Conservation (phyloP, 1,140 invertebrate species). For the Drosophila rufa region DNA sequence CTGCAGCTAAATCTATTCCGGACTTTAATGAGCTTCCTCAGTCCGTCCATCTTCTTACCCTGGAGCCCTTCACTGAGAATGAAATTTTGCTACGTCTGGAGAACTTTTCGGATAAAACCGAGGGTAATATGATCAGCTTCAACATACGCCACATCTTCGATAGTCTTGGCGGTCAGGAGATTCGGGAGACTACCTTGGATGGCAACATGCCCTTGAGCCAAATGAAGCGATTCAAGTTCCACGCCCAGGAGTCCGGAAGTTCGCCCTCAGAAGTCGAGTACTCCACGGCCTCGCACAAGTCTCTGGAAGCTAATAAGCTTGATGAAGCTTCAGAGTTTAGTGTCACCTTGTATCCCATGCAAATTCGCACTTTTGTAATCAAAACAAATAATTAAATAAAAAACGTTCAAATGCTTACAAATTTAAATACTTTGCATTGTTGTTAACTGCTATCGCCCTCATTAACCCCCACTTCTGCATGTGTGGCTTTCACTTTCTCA, state of each 20-base stretch:
- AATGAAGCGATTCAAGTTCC: slow-evolving; percentile 69
- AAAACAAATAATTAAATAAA: not conserved
- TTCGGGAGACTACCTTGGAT: slow-evolving; percentile 74
- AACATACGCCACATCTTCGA: slow-evolving; percentile 64
- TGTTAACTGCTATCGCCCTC: not conserved
- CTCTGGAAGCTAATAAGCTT: slow-evolving; percentile 16
- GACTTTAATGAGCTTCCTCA: slow-evolving; percentile 85
- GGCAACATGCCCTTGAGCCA: slow-evolving; percentile 63
- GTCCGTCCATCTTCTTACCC: slow-evolving; percentile 94
- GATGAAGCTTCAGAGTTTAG: slow-evolving; percentile 61
- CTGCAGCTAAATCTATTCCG: slow-evolving; percentile 6
- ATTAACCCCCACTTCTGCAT: not conserved
- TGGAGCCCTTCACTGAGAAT: slow-evolving; percentile 92
- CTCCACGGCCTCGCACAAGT: slow-evolving; percentile 26
- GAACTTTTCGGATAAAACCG: slow-evolving; percentile 92
- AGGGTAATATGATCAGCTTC: slow-evolving; percentile 87
- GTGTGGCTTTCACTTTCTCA: slow-evolving; percentile 21
- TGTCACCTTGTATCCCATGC: slow-evolving; percentile 71
- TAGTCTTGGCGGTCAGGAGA: slow-evolving; percentile 42
- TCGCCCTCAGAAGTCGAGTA: slow-evolving; percentile 17
- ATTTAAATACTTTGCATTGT: no score
- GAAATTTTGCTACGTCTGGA: slow-evolving; percentile 93
- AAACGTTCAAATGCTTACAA: not conserved
- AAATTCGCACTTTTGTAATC: slow-evolving; percentile 77
- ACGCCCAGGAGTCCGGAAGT: slow-evolving; percentile 41